A percentile compares a stretch with the other conserved stretches of the same genome.
Conservation (phyloP, 1,140 invertebrate species). For the Drosophila seguyi region DNA sequence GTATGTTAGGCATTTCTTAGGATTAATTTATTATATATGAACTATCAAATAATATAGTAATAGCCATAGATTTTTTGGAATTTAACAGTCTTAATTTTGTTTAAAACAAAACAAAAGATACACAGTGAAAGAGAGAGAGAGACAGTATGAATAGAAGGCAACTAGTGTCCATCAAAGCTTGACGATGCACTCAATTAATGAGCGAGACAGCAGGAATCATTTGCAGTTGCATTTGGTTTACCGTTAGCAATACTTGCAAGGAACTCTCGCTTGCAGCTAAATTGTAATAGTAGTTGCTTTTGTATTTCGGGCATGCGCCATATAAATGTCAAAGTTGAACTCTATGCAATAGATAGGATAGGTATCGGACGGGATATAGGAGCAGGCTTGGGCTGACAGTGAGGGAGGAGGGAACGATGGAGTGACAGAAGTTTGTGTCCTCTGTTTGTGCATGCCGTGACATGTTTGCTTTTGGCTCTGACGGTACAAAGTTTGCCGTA, state of each 20-base stretch:
- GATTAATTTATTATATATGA: too few relatives aligned
- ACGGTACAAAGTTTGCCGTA: conserved; percentile 16
- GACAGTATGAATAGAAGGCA: not conserved
- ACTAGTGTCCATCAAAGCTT: conserved; percentile 15
- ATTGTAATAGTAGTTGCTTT: not conserved
- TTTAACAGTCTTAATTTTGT: too few relatives aligned
- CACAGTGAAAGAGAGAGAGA: too few relatives aligned
- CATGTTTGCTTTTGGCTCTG: conserved; percentile 44
- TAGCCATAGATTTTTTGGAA: too few relatives aligned
- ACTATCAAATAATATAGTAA: too few relatives aligned
- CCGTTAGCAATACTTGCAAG: conserved; percentile 6
- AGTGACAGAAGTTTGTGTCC: conserved; percentile 21
- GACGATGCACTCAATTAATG: conserved; percentile 21
- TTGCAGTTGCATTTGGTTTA: conserved; percentile 6
- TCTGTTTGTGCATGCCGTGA: conserved; percentile 46
- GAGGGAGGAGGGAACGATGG: not conserved
- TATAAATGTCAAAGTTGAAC: conserved; percentile 75
- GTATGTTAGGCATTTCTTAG: too few relatives aligned
- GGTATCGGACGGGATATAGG: not conserved
- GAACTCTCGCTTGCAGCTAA: not conserved
- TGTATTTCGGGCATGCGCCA: conserved; percentile 23
- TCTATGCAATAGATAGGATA: conserved; percentile 26
- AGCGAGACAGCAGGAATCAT: conserved; percentile 8
- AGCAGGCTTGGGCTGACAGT: not conserved
- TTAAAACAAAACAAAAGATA: too few relatives aligned